Conservation (phyloP, 2,888 invertebrate species). For the Nomada ferruginata region DNA sequence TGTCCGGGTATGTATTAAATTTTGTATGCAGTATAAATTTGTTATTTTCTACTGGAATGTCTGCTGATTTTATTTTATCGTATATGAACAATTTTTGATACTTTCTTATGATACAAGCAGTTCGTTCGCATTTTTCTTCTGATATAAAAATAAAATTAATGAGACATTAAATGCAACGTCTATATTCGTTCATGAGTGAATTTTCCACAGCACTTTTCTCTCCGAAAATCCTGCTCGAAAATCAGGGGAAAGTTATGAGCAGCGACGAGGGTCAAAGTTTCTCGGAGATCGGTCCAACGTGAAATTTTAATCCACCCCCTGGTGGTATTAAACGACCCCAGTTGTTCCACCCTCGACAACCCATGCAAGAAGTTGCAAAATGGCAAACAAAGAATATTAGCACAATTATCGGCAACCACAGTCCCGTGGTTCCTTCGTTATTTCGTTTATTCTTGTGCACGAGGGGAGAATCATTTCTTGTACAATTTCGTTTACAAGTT, state of each 20-base stretch:
- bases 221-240: constrained; percentile 7
- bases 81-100: too few species aligned
- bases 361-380: constrained; percentile 63
- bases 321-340: constrained; percentile 3
- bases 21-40: too few species aligned
- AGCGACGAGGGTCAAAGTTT: constrained; percentile 59
- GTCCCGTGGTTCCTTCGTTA: constrained; percentile 42
- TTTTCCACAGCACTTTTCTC: neutral
- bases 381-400: constrained; percentile 72
- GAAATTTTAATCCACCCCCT: constrained; percentile 68
- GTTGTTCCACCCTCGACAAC: constrained; percentile 15
- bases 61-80: too few species aligned
- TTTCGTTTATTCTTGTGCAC: constrained; percentile 44
- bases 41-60: too few species aligned
- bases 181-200: neutral
- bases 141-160: too few species aligned
- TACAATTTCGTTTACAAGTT: constrained; percentile 27
- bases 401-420: constrained; percentile 58
- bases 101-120: too few species aligned
- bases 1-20: too few species aligned
- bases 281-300: constrained; percentile 48
- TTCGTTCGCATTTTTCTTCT: too few species aligned
- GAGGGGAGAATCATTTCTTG: neutral
- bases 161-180: too few species aligned
- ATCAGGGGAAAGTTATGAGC: neutral